Base-by-base conservation (phyloP, 2,797 vertebrate species). In the Heliangelus exortis region DNA sequence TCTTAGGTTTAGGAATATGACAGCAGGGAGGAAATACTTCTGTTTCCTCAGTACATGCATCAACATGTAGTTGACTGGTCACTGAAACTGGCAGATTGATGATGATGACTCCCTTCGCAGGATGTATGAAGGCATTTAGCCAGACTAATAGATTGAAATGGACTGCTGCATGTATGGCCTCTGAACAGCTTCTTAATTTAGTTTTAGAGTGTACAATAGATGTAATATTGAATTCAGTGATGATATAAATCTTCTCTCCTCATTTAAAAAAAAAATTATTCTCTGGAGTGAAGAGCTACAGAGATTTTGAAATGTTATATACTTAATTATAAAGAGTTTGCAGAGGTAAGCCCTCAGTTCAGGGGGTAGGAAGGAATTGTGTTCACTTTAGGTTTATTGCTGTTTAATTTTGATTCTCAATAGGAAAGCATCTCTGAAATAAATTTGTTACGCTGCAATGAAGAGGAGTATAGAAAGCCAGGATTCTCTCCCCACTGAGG, bases 81-180 rank as follows among this genome's bases (percentile, higher is more conserved):
- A 57, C 94, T 93, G 92, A 95, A 96, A 96, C 84, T 90, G 77
- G 82, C 90, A 93, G 94, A 94, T 82, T 91, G 90, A 95, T 95
- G 92, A 50, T 93, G 88, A 87, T 93, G 78, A 82, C 59, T 91
- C 63, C 59, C 82, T 94, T 88, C 82, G 36, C 58, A 96, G 89
- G 73, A 89, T 93, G 26, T 92, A 63, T 86, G 79, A 95, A 94
- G 94, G 79, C 92, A 63, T 93, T 95, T 95, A 96, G 88, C 90
- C 87, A 95, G 62, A 75, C 85, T 91, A 94, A 92, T 96, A 94
- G 96, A 96, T 95, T 96, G 89, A 95, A 96, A 96, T 95, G 79
- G 88, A 92, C 90, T 95, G 68, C 78, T 89, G 25, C 55, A 76
- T 83, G 16, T 89, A 84, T 84, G 68, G 86, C 96, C 81, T 91